Percentiles rank a stretch among this genome's conserved stretches.
phyloP scores from a whole-genome alignment of 2,797 vertebrate genomes.

The Onychomys leucogaster region DNA sequence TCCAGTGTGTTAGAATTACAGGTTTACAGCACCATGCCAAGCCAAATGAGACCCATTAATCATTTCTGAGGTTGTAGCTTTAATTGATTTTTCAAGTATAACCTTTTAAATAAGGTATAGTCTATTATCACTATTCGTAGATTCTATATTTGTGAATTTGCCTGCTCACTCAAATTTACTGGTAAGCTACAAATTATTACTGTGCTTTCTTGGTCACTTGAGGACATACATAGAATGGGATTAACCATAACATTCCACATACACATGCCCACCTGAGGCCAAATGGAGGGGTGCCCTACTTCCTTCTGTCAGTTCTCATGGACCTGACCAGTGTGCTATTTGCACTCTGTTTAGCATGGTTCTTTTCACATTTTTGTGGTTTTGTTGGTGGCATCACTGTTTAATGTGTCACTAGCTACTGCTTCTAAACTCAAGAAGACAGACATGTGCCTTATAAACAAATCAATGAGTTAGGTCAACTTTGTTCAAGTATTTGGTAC shows the following conservation, averaged over 20 bases:
- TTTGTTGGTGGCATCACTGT: not conserved
- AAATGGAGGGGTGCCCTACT: not conserved
- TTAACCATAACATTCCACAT: not conserved
- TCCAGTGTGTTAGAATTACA: not conserved
- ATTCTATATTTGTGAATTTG: not conserved
- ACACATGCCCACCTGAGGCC: not conserved
- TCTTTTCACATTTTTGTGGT: not conserved
- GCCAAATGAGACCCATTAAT: not conserved
- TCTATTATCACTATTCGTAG: not conserved
- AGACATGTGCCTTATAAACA: not conserved
- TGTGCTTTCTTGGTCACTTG: not conserved
- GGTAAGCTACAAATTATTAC: not conserved
- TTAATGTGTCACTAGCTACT: no score
- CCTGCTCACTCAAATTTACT: not conserved
- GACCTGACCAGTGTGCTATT: not conserved
- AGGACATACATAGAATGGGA: accelerated
- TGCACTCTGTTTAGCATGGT: not conserved
- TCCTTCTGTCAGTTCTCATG: not conserved
- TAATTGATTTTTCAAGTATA: slow-evolving; percentile 60
- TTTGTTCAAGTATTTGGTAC: not conserved
- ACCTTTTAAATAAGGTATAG: slow-evolving; percentile 14
- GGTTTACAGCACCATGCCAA: not conserved
- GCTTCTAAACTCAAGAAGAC: not conserved
- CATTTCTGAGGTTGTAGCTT: not conserved
- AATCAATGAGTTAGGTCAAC: no score